These are phyloP conservation scores for Catalaphyllia jardinei DNA, from an alignment of 64 coral and sea anemone species.

Conservation along the genomic window DNA sequence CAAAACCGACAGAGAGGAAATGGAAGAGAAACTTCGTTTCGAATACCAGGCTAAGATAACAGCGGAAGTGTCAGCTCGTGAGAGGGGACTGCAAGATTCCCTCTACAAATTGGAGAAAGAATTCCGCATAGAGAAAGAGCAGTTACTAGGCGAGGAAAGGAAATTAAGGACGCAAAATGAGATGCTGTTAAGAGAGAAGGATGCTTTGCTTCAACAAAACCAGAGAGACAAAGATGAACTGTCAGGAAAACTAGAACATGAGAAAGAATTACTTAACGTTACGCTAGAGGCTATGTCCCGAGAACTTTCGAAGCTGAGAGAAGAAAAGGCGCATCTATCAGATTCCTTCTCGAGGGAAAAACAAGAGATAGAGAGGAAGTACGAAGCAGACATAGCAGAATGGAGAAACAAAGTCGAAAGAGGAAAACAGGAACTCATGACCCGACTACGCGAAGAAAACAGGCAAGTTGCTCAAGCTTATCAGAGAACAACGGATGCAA, in stretches of 20 bases:
- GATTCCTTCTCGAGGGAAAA: constrained; percentile 12
- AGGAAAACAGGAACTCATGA: constrained; percentile 24
- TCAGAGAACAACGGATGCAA: constrained; percentile 1
- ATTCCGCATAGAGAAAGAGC: background rate
- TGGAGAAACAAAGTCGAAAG: background rate
- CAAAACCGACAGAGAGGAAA: constrained; percentile 23
- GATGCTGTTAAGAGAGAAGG: background rate
- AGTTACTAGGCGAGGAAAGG: constrained; percentile 13
- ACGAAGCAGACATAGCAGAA: background rate
- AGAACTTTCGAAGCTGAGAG: constrained; percentile 48
- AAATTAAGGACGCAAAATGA: constrained; percentile 20
- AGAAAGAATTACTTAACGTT: constrained; percentile 48
- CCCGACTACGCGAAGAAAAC: constrained; percentile 18
- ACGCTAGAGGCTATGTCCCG: constrained; percentile 34
- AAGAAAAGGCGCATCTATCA: constrained; percentile 4
- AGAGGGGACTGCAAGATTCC: constrained; percentile 9
- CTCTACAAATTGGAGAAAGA: constrained; percentile 2
- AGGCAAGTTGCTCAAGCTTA: constrained; percentile 10
- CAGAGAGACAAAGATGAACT: constrained; percentile 48
- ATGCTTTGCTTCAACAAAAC: constrained; percentile 7
- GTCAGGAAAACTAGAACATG: constrained; percentile 54
- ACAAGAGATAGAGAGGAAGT: constrained; percentile 28
- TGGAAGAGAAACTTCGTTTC: constrained; percentile 23
- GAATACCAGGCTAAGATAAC: constrained; percentile 29
- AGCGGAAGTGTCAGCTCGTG: background rate